Evolutionary conservation across 2,888 invertebrate species (phyloP), one percentile per base, ranked within the genome.

Genomic region (Leptopilina drosophilae): DNA sequence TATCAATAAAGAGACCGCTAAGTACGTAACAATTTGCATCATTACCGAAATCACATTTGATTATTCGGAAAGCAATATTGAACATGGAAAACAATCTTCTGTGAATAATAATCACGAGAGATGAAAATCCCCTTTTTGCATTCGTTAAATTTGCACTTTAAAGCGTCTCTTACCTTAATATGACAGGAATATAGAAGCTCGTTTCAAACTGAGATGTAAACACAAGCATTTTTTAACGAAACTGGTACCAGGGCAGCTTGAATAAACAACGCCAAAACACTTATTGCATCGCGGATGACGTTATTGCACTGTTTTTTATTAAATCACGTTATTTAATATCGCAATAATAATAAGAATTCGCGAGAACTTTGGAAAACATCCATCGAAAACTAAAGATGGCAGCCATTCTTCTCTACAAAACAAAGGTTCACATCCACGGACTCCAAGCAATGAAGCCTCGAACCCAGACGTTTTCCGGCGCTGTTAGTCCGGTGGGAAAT

Each of bases 391-490:
- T 94, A 95, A 95, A 95, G 95, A 95, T 95, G 95, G 95, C 95
- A 95, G 95, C 95, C 95, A 95, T 95, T 95, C 94, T 95, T 95
- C 94, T 94, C 94, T 95, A 94, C 94, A 95, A 95, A 95, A 95
- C 95, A 95, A 95, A 95, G 92, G 92, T 90, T 89, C 91, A 92
- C 92, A 89, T 91, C 90, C 91, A 91, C 91, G 90, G 91, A 91
- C 89, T 90, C 88, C 86, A 84, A 87, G 87, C 88, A 85, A 87
- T 85, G 85, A 85, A 91, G 90, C 89, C 92, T 91, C 91, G 85
- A 89, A 88, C 86, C 90, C 90, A 88, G 88, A 84, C 83, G 77
- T 82, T 86, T 88, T 89, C 87, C 89, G 89, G 88, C 88, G 87
- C 86, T 86, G 78, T 33, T 53, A 53, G 80, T 80, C 12, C n/a